Percentiles rank a stretch among this genome's conserved stretches.
phyloP scores from a whole-genome alignment of 1,140 invertebrate genomes.

The Drosophila oshimai region DNA sequence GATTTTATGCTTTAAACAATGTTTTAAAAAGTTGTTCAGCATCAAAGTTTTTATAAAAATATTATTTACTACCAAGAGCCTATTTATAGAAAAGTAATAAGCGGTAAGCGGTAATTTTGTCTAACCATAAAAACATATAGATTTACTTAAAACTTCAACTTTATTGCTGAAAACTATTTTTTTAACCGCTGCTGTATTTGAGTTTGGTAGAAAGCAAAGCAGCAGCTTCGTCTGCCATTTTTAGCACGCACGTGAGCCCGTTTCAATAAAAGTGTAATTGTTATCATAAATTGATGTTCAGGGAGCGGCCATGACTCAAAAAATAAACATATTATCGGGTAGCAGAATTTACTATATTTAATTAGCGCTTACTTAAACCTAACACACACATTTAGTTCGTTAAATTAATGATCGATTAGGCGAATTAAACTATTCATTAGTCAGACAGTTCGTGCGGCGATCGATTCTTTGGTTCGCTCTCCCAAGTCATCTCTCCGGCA shows the following conservation, averaged over 20 bases:
- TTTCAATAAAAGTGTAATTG: conserved; percentile 50
- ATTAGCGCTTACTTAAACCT: conserved; percentile 76
- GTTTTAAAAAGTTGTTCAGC: too few relatives aligned
- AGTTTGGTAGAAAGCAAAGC: conserved; percentile 65
- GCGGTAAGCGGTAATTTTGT: too few relatives aligned
- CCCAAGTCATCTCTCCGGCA: neutral
- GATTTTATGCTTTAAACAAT: too few relatives aligned
- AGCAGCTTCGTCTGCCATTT: conserved; percentile 29
- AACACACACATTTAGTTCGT: conserved; percentile 79
- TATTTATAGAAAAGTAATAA: too few relatives aligned
- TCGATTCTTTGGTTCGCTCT: conserved; percentile 70
- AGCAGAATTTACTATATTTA: conserved; percentile 74
- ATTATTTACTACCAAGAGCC: too few relatives aligned
- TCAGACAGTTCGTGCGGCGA: conserved; percentile 73
- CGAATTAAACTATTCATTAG: conserved; percentile 71
- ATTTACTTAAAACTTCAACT: too few relatives aligned
- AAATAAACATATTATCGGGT: conserved; percentile 14
- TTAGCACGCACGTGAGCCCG: conserved; percentile 61
- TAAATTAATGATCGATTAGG: conserved; percentile 51
- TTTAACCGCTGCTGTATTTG: neutral
- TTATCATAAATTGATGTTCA: conserved; percentile 51
- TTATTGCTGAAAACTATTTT: too few relatives aligned
- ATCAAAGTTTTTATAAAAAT: too few relatives aligned
- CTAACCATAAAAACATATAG: too few relatives aligned
- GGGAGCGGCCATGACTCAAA: conserved; percentile 13